phyloP scores from a whole-genome alignment of 2,888 invertebrate genomes.

The Drosophila phalerata region DNA sequence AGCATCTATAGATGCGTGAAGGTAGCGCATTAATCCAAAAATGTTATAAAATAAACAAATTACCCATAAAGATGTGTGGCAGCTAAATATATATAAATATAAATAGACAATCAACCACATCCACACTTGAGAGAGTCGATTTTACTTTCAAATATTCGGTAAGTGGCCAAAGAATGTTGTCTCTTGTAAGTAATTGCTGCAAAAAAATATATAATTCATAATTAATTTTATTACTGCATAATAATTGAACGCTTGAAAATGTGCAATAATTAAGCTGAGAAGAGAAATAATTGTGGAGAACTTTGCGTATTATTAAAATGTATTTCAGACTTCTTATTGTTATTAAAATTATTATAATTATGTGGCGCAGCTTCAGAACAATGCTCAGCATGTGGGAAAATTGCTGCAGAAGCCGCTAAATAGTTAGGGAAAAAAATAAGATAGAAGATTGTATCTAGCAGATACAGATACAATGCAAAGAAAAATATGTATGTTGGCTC shows the following conservation, averaged over 20 bases:
- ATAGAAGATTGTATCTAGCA: slow-evolving; percentile 56
- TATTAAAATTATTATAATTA: slow-evolving; percentile 37
- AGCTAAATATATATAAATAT: slow-evolving; percentile 6
- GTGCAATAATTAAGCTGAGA: background rate
- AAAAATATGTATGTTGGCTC: slow-evolving; percentile 22
- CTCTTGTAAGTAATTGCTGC: slow-evolving; percentile 10
- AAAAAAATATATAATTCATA: slow-evolving; percentile 47
- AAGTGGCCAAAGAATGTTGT: slow-evolving; percentile 46
- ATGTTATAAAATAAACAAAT: slow-evolving; percentile 73
- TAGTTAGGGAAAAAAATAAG: slow-evolving; percentile 45
- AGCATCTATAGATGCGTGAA: slow-evolving; percentile 50
- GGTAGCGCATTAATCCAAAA: slow-evolving; percentile 41
- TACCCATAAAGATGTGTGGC: slow-evolving; percentile 49
- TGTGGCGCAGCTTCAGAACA: slow-evolving; percentile 48
- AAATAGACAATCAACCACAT: slow-evolving; percentile 41
- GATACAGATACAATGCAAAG: slow-evolving; percentile 41
- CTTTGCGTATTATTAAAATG: slow-evolving; percentile 16
- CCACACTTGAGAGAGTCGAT: slow-evolving; percentile 6
- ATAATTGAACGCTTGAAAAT: slow-evolving; percentile 20
- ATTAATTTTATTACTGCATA: slow-evolving; percentile 45
- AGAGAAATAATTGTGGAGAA: background rate
- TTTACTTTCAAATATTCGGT: slow-evolving; percentile 45
- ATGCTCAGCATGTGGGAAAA: slow-evolving; percentile 63
- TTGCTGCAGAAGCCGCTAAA: slow-evolving; percentile 48
- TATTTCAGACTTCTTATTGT: slow-evolving; percentile 9